Evolutionary conservation across 2,797 vertebrate genomes (phyloP).

Genomic region (Limosa lapponica): DNA sequence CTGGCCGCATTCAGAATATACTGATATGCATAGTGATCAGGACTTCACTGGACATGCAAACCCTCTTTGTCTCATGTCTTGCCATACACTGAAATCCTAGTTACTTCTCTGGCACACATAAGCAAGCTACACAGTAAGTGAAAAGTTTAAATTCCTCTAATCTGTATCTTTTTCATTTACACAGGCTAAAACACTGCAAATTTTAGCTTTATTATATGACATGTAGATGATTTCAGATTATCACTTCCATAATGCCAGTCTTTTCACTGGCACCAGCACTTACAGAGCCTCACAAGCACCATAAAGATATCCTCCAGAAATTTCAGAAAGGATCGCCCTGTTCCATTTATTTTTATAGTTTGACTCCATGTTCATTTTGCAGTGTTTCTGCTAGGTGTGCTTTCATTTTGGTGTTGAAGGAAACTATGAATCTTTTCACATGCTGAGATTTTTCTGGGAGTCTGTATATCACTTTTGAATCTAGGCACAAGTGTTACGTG

Average conservation of each 20-base stretch:
- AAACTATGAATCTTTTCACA: not conserved
- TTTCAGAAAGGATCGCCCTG: not conserved
- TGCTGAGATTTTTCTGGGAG: not conserved
- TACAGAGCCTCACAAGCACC: not conserved
- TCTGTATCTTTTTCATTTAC: not conserved
- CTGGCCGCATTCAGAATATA: not conserved
- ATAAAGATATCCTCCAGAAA: not conserved
- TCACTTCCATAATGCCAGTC: not conserved
- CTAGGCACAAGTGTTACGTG: not conserved
- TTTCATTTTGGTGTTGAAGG: not conserved
- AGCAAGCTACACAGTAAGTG: not conserved
- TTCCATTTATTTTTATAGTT: not conserved
- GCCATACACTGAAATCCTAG: not conserved
- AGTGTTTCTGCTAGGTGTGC: not conserved
- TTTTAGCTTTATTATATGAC: not conserved
- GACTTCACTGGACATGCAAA: fast-evolving
- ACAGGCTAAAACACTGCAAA: not conserved
- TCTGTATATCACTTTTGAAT: not conserved
- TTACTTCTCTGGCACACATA: not conserved
- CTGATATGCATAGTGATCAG: too few species aligned
- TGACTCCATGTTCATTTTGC: not conserved
- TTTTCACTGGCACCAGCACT: not conserved
- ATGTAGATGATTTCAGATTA: not conserved
- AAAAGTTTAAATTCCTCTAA: not conserved
- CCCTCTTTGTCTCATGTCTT: not conserved